Base-by-base conservation (phyloP, 1,140 invertebrate species). In the Drosophila nebulosa region DNA sequence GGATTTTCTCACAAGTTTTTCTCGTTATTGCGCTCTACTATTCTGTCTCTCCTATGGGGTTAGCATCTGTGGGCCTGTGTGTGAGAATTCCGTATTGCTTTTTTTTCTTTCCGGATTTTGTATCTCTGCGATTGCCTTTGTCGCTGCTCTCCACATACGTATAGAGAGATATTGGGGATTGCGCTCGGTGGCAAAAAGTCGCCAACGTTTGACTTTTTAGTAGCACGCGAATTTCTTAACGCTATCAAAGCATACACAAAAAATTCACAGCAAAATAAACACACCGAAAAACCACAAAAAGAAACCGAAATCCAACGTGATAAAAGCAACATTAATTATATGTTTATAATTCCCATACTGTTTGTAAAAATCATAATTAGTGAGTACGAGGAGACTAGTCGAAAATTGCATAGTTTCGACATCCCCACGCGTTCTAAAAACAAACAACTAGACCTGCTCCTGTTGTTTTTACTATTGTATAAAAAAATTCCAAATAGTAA, bases 131-230 rank as follows among this genome's bases (percentile, higher is more conserved):
- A 57, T 22, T 58, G 56, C 35, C 56, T 35, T 46, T 46, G 39
- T 46, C 27, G 56, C 30, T 39, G 58, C 77, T 79, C 78, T 73
- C 58, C 57, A 46, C 39, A 18, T 10, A 46, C 51, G 60, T 36
- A 63, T 55, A 67, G 64, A 51, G 7, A 46, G 16, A 46, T 46
- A 63, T 46, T 61, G 52, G 50, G 39, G 62, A 55, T 70, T 69
- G 80, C 66, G 80, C 6, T 46, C 39, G 39, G 39, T 85, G 83
- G 81, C 83, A 69, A 85, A 86, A 86, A 86, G 81, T 81, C 75
- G 71, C 78, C 78, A 86, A 85, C 78, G 83, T 86, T 86, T 88
- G 79, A 80, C 70, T 88, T 80, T 76, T 86, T 88, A 86, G 81
- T 86, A 78, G 81, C 83, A 86, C 81, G 81, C 81, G 81, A 86